These are phyloP conservation scores for Oryzias melastigma DNA, from an alignment of 2,113 vertebrate species.

Conservation along the genomic window DNA sequence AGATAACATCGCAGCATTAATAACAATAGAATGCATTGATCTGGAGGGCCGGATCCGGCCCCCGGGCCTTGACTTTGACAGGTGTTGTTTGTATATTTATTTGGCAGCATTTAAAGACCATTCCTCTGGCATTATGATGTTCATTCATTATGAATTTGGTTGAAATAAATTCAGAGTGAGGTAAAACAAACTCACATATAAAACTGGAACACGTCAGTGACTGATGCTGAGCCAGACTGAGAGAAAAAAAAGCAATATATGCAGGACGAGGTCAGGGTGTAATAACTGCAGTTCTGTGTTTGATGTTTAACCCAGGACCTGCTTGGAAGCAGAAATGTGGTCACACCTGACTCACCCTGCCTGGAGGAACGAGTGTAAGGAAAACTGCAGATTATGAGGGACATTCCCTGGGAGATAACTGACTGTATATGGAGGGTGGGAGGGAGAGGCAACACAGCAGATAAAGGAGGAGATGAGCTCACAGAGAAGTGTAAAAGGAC, in stretches of 20 bases:
- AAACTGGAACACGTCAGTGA: slow-evolving; percentile 6
- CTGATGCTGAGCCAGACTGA: slow-evolving; percentile 4
- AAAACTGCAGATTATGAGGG: slow-evolving; percentile 48
- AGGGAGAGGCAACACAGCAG: slow-evolving; percentile 25
- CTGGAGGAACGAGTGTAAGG: slow-evolving; percentile 27
- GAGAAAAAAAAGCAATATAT: slow-evolving; percentile 14
- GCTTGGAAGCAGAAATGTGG: slow-evolving; percentile 21
- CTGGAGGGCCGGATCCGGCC: too few relatives aligned
- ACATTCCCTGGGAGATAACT: slow-evolving; percentile 26
- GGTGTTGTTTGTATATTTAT: too few relatives aligned
- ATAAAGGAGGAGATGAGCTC: slow-evolving; percentile 44
- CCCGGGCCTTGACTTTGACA: too few relatives aligned
- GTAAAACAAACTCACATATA: neutral
- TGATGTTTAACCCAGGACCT: slow-evolving; percentile 18
- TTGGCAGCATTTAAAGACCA: too few relatives aligned
- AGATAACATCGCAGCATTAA: too few relatives aligned
- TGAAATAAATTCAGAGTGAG: slow-evolving; percentile 4
- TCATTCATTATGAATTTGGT: too few relatives aligned
- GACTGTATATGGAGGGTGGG: slow-evolving; percentile 10
- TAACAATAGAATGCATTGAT: too few relatives aligned
- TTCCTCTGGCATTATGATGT: too few relatives aligned
- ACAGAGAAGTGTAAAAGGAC: slow-evolving; percentile 29
- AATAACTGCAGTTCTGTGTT: slow-evolving; percentile 22
- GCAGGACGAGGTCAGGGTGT: neutral
- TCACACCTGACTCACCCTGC: slow-evolving; percentile 50